Conservation (phyloP, 1,140 invertebrate species). For the Drosophila seguyi region DNA sequence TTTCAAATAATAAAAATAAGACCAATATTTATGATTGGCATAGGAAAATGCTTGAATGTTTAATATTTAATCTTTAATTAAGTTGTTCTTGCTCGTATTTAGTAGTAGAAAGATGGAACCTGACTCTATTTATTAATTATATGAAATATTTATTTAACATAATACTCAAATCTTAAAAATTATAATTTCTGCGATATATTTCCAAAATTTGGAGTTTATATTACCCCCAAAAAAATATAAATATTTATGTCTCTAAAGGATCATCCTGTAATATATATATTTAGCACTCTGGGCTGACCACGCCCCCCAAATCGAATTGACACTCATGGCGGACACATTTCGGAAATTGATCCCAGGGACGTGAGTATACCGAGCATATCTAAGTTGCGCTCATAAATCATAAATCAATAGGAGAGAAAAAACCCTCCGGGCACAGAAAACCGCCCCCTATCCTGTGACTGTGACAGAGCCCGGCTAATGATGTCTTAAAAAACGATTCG, state of each 20-base stretch:
- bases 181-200: too few relatives aligned
- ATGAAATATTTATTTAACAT: too few relatives aligned
- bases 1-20: slow-evolving; percentile 1
- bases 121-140: too few relatives aligned
- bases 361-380: slow-evolving; percentile 31
- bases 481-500: slow-evolving; percentile 83
- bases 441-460: slow-evolving; percentile 12
- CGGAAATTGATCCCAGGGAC: slow-evolving; percentile 71
- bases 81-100: not conserved
- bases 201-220: too few relatives aligned
- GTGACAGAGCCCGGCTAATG: slow-evolving; percentile 60
- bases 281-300: slow-evolving; percentile 30
- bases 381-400: slow-evolving; percentile 72
- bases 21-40: not conserved
- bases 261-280: not conserved
- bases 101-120: too few relatives aligned
- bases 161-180: too few relatives aligned
- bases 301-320: slow-evolving; percentile 74
- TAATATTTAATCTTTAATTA: not conserved
- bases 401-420: slow-evolving; percentile 69
- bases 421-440: slow-evolving; percentile 34
- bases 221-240: too few relatives aligned
- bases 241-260: too few relatives aligned
- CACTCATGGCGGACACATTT: slow-evolving; percentile 65
- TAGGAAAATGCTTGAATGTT: not conserved